Conservation (phyloP, 2,888 invertebrate species). For the Onchidella celtica region DNA sequence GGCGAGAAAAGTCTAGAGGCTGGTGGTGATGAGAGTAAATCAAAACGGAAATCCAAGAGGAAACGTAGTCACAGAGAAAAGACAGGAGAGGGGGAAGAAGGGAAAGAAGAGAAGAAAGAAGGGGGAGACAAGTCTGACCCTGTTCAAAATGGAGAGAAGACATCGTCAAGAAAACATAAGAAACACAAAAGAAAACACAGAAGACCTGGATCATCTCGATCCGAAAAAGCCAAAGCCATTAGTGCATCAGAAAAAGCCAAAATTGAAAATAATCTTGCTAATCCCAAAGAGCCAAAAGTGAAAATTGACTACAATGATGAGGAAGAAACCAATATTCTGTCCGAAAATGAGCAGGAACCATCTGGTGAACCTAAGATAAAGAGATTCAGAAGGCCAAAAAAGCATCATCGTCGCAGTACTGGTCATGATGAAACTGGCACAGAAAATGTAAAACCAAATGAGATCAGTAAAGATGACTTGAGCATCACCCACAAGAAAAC, state of each 20-base stretch:
- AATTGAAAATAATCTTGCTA: constrained; percentile 28
- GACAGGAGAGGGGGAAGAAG: constrained; percentile 11
- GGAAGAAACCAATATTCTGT: constrained; percentile 46
- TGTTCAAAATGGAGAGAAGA: constrained; percentile 47
- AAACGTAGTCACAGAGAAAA: constrained; percentile 54
- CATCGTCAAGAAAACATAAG: constrained; percentile 38
- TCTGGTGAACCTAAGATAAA: constrained; percentile 54
- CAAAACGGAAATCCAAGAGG: constrained; percentile 46
- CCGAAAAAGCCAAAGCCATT: constrained; percentile 44
- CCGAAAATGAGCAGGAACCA: constrained; percentile 43
- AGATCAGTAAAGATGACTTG: constrained; percentile 12
- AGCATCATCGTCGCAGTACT: constrained; percentile 21
- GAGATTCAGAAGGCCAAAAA: constrained; percentile 53
- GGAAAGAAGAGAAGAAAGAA: constrained; percentile 26
- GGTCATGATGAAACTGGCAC: constrained; percentile 42
- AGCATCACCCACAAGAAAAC: constrained; percentile 13
- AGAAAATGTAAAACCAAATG: constrained; percentile 27
- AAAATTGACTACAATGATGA: constrained; percentile 55
- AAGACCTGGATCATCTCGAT: constrained; percentile 55
- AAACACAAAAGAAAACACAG: constrained; percentile 54
- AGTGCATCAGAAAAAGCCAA: constrained; percentile 41
- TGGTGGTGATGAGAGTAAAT: constrained; percentile 56
- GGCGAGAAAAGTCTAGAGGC: constrained; percentile 46
- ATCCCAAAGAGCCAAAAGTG: constrained; percentile 53
- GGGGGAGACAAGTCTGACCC: constrained; percentile 31